Evolutionary conservation across 2,888 invertebrate species (phyloP), one percentile per base, ranked within the genome.

Genomic region (Sminthurinus aureus): DNA sequence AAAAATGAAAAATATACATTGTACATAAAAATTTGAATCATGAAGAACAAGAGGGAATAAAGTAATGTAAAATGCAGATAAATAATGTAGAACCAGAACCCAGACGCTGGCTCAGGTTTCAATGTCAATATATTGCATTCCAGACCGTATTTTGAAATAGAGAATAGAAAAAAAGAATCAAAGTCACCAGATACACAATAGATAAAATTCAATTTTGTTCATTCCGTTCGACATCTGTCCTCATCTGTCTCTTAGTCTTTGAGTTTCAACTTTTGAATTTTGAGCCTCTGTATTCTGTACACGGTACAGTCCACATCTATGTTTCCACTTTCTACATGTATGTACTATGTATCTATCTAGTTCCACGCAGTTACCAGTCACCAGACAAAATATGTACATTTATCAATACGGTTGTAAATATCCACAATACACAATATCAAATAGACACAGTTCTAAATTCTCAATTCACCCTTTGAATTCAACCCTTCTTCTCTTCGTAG

Each of bases 121-220:
- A 79, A 79, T 79, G 38, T 79, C 79, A 79, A 79, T 79, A 79
- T 79, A 79, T 79, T 79, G 79, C 79, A 79, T 79, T 79, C 79
- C 79, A 52, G 18, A 13, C 79, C 6, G 18, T 12, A 18, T 38
- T 38, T 71, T 0, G 15, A 58, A 58, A 77, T 18, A 58, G 58
- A 58, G 26, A n/a, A 20, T 20, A 75, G 79, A 78, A 12, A 69
- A 69, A 79, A 79, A 79, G 50, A 79, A 79, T 79, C 79, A 79
- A 79, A 79, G 78, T 78, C 78, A 78, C 66, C 66, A 78, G 79
- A 79, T 26, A 38, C 67, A 79, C 79, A 79, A 79, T 79, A 50
- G 67, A 78, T 78, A 78, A 78, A 78, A 79, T 79, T 79, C 79
- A 79, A 79, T 79, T 79, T 67, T 38, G 6, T 38, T 24, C 74